Evolutionary conservation across 1,140 invertebrate species (phyloP), one percentile per base, ranked within the genome.

Genomic region (Drosophila saltans): DNA sequence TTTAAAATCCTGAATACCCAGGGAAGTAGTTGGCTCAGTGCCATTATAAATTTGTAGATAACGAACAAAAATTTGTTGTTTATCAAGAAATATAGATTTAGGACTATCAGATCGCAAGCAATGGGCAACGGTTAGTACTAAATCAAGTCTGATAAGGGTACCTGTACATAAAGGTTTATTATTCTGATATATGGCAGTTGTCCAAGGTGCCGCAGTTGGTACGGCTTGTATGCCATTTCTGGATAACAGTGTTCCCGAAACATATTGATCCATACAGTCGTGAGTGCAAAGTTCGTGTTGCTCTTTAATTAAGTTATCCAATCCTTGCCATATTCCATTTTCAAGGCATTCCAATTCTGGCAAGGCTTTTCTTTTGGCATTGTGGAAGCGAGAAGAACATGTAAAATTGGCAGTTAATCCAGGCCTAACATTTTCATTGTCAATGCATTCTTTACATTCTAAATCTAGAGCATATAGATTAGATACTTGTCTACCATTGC

Each of bases 121-220:
- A 63, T 78, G 72, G 4, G 58, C 75, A 1, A 66, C 63, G 8
- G 75, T 78, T 9, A 78, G 2, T 4, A 71, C 59, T 0, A 67
- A 3, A 26, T 78, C 63, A 1, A 36, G n/a, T 0, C 10, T 41
- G 5, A 75, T 40, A 7, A 74, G n/a, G n/a, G 16, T 33, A 3
- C 75, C 75, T 8, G 1, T 9, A 52, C 75, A 75, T 11, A 0
- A 2, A 24, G 0, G 0, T 1, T 2, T 2, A 0, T 11, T 58
- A 9, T 0, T n/a, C 1, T 0, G 2, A n/a, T 64, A 56, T 60
- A 75, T 28, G 0, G 43, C 58, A 6, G 64, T 30, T 6, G 43
- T 26, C 30, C 66, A 76, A 0, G 65, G 56, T 8, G 59, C 6
- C 2, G 9, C 0, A 24, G 1, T 0, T 1, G 0, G 0, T 11